A percentile compares a stretch with the other conserved stretches of the same genome.
These are phyloP conservation scores for Tiliacea citrago DNA, from an alignment of 2,888 invertebrate genomes.

Conservation along the genomic window DNA sequence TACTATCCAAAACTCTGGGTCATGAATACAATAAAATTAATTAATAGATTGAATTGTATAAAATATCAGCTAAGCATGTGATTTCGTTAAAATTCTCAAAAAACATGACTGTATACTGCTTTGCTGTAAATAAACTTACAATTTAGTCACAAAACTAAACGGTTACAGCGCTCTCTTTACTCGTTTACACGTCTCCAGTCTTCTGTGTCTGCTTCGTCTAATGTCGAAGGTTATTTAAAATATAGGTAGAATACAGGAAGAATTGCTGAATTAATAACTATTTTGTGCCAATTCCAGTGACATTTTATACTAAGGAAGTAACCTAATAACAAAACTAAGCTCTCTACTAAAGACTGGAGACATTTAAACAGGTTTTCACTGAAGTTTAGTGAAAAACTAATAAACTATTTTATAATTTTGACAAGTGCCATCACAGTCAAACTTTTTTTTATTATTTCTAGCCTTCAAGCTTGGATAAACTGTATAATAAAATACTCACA, in stretches of 20 bases:
- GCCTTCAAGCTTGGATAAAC: neutral
- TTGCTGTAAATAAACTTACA: conserved; percentile 31
- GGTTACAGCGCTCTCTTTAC: conserved; percentile 13
- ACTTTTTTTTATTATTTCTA: neutral
- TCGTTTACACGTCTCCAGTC: conserved; percentile 2
- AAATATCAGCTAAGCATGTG: neutral
- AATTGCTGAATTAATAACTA: neutral
- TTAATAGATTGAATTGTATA: neutral
- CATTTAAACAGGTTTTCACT: neutral
- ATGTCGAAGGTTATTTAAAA: too few species aligned
- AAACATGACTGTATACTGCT: neutral
- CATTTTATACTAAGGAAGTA: neutral
- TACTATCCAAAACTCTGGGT: neutral
- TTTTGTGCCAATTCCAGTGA: neutral
- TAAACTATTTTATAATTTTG: conserved; percentile 1
- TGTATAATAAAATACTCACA: conserved; percentile 20
- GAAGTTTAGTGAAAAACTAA: neutral
- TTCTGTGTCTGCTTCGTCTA: neutral
- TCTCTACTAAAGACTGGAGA: conserved; percentile 12
- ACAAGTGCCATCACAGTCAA: conserved; percentile 21
- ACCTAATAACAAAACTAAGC: neutral
- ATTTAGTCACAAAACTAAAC: conserved; percentile 13
- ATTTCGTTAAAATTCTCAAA: conserved; percentile 13
- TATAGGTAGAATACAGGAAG: too few species aligned
- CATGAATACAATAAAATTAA: neutral